Percentiles rank a stretch among this genome's conserved stretches.
Evolutionary conservation across 2,113 vertebrate species (phyloP).

Genomic region (Hemibagrus wyckioides): DNA sequence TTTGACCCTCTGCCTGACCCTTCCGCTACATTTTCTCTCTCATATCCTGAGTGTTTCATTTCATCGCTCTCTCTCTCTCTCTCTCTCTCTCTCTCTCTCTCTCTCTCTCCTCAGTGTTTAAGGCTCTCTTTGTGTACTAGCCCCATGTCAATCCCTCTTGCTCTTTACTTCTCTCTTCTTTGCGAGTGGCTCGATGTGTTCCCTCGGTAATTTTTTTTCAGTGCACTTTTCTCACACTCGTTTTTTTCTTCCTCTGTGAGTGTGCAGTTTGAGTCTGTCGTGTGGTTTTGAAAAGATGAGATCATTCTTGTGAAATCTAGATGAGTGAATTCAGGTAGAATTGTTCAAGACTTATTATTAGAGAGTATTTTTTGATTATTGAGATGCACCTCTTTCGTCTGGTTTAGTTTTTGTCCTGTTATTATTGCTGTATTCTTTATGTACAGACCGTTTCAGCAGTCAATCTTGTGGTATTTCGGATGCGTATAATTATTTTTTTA

Average conservation of each 20-base stretch:
- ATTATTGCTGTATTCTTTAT: background rate
- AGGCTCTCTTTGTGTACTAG: slow-evolving; percentile 26
- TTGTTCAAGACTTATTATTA: background rate
- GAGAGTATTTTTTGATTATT: background rate
- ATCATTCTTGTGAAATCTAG: background rate
- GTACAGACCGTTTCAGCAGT: background rate
- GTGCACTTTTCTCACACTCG: no score
- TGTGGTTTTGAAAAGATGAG: background rate
- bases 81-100: slow-evolving; percentile 2
- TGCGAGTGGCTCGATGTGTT: background rate
- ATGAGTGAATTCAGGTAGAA: background rate
- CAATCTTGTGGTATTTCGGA: background rate
- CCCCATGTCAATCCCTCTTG: background rate
- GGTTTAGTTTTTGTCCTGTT: background rate
- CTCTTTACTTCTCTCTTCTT: background rate
- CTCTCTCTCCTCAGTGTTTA: background rate
- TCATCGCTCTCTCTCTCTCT: slow-evolving; percentile 6
- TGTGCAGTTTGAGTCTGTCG: background rate
- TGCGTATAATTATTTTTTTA: background rate
- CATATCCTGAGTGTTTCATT: slow-evolving; percentile 24
- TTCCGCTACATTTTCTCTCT: background rate
- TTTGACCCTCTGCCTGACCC: background rate
- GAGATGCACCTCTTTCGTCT: background rate
- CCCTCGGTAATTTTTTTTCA: background rate
- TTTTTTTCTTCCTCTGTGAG: background rate